Conservation (phyloP, 2,888 invertebrate genomes). For the Sesia apiformis region DNA sequence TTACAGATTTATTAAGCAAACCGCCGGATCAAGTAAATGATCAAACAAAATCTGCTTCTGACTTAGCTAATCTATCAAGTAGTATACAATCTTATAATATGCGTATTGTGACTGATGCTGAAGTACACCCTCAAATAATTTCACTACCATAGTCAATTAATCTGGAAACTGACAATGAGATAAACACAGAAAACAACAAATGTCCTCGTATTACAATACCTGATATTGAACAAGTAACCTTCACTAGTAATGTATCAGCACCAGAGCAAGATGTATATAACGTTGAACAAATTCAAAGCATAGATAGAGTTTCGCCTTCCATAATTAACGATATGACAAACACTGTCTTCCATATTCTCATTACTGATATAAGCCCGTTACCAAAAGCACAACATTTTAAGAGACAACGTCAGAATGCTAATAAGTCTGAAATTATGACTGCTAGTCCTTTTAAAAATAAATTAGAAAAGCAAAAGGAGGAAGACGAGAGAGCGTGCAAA, state of each 20-base stretch:
- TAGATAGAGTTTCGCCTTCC: no score
- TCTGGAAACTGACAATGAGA: not conserved
- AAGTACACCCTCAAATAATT: no score
- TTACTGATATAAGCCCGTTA: not conserved
- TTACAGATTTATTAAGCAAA: not conserved
- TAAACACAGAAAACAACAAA: not conserved
- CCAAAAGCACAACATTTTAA: not conserved
- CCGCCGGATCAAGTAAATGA: not conserved
- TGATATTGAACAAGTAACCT: no score
- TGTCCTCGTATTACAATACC: no score
- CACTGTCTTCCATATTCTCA: not conserved
- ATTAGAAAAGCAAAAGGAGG: not conserved
- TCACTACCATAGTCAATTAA: not conserved
- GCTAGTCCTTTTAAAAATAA: not conserved
- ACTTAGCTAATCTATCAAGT: no score
- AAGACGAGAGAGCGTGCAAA: not conserved
- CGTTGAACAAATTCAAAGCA: no score
- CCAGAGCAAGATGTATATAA: no score
- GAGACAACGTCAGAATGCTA: not conserved
- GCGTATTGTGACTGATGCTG: no score
- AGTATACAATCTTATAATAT: no score
- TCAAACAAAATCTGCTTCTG: not conserved
- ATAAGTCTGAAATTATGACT: not conserved
- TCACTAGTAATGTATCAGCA: no score
- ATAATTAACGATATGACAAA: not conserved